Evolutionary conservation across 37 sponge, comb jelly and placozoan species (phyloP).

Genomic region (Geodia barretti): DNA sequence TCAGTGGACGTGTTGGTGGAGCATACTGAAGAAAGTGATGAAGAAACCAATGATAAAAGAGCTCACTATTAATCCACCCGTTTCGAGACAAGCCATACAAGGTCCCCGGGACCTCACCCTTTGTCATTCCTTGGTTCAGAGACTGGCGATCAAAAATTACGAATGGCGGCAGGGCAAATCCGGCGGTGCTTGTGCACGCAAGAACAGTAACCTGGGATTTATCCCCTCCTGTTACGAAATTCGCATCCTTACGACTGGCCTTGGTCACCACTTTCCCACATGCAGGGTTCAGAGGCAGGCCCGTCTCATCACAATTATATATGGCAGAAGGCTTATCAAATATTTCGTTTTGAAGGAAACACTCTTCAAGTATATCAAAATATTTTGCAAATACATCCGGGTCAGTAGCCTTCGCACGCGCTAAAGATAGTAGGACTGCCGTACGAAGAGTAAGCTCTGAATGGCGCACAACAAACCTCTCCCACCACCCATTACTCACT

Average conservation of each 20-base stretch:
- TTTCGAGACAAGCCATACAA: constrained; percentile 44
- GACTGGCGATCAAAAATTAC: constrained; percentile 11
- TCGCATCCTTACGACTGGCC: neutral
- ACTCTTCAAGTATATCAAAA: neutral
- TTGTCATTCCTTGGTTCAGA: constrained; percentile 4
- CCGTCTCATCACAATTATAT: constrained; percentile 41
- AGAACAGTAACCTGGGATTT: constrained; percentile 43
- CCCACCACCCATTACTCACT: neutral
- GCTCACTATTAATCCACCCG: constrained; percentile 43
- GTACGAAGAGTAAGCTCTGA: neutral
- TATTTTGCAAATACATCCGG: neutral
- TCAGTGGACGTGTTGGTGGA: constrained; percentile 18
- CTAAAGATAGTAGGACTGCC: constrained; percentile 3
- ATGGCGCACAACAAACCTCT: neutral
- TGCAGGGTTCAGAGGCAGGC: constrained; percentile 24
- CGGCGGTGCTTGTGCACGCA: constrained; percentile 35
- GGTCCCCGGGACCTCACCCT: constrained; percentile 57
- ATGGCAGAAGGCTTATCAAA: constrained; percentile 24
- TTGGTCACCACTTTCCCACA: constrained; percentile 5
- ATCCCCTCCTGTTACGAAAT: constrained; percentile 4
- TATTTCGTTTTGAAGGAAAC: neutral
- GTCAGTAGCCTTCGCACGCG: neutral
- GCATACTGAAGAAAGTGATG: constrained; percentile 15
- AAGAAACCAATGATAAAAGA: constrained; percentile 28
- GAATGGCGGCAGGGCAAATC: constrained; percentile 34